Evolutionary conservation across 1,140 invertebrate species (phyloP), one percentile per base, ranked within the genome.

Genomic region (Macrobrachium rosenbergii): DNA sequence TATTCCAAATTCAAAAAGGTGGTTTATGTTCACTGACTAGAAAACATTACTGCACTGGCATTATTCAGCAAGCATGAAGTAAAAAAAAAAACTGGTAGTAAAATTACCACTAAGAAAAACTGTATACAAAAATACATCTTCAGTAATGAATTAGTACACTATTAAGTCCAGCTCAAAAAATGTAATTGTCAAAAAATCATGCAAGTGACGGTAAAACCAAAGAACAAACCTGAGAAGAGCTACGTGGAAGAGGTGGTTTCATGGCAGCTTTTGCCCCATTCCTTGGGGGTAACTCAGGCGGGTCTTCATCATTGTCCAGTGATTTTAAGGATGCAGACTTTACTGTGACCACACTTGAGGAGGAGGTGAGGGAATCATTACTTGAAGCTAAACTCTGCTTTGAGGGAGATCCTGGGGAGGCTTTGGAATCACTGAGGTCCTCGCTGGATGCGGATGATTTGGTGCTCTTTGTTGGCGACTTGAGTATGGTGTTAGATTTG

Each of bases 171-270:
- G 28, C 28, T 73, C 7, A 16, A 73, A 73, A 21, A 64, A 73
- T 23, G 69, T 73, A 21, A 17, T 73, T 23, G 2, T 73, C 37
- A 73, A 19, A 17, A 14, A 19, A 73, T 73, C 2, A 17, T n/a
- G 5, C 5, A 2, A 17, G 69, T 73, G 37, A 14, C 5, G 14
- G 21, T 23, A 23, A 73, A 12, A 23, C 72, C 17, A 19, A 37
- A 21, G 79, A 81, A 16, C 62, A 91, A 94, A 95, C 91, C 94
- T 93, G 91, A 88, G 93, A 94, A 37, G 95, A 94, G 73, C 95
- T 94, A 12, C 95, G 95, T 86, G 95, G 95, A 88, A 95, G 91
- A 17, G 95, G 95, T 64, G 95, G 95, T 91, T 95, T 95, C 91
- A 94, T 94, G 52, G 94, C 94, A 19, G 94, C 94, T 90, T 94